These are phyloP conservation scores for Mormyrus lacerda DNA, from an alignment of 2,113 vertebrate genomes.

Conservation along the genomic window DNA sequence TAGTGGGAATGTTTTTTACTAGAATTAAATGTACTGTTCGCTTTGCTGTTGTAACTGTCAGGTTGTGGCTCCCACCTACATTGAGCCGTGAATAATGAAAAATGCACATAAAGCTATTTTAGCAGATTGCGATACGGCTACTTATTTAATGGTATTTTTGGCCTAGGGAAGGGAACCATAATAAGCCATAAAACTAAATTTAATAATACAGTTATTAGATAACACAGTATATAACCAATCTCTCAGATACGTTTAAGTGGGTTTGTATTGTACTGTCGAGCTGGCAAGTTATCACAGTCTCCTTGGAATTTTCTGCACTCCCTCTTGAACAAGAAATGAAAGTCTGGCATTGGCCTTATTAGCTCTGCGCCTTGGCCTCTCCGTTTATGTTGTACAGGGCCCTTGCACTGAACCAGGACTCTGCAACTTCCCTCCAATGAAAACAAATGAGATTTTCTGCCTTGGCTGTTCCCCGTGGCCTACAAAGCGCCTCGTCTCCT, in stretches of 20 bases:
- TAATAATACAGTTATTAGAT: not conserved
- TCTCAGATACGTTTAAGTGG: not conserved
- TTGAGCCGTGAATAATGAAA: not conserved
- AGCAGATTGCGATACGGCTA: not conserved
- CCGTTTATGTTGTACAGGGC: not conserved
- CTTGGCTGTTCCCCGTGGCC: not conserved
- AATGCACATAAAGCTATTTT: not conserved
- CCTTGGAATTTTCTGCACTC: not conserved
- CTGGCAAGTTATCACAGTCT: not conserved
- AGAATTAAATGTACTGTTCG: not conserved
- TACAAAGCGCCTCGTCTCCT: not conserved
- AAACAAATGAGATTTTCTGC: conserved; percentile 2
- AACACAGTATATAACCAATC: not conserved
- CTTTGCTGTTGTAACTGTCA: not conserved
- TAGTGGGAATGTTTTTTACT: not conserved
- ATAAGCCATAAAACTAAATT: not conserved
- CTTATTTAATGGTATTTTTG: not conserved
- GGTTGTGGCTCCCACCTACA: not conserved
- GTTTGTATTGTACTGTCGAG: not conserved
- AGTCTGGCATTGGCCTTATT: not conserved
- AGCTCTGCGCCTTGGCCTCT: not conserved
- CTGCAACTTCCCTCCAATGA: not conserved
- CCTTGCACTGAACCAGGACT: not conserved
- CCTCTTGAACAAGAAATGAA: not conserved
- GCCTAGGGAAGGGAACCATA: not conserved